Percentiles rank a stretch among this genome's conserved stretches.
phyloP scores from a whole-genome alignment of 2,888 invertebrate genomes.

The Isoperla grammatica region DNA sequence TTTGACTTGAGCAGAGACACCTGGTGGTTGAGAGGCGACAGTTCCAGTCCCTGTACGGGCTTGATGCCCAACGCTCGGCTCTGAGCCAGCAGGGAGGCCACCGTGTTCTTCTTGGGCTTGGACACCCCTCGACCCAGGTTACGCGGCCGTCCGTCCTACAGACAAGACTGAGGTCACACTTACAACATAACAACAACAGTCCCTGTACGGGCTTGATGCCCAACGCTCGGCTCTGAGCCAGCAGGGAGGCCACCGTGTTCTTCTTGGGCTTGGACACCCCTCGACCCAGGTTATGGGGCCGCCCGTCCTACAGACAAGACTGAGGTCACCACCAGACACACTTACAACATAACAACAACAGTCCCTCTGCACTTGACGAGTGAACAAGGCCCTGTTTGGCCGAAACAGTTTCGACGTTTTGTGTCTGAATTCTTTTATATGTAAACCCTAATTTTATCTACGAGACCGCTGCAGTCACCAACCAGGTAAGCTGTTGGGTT shows the following conservation, averaged over 20 bases:
- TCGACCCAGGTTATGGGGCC: conserved; percentile 77
- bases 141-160: conserved; percentile 69
- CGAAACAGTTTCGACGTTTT: too few species aligned
- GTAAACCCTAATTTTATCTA: too few species aligned
- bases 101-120: conserved; percentile 89
- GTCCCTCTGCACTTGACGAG: too few species aligned
- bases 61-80: conserved; percentile 66
- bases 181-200: too few species aligned
- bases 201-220: conserved; percentile 42
- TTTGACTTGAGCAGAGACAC: conserved; percentile 53
- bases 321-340: too few species aligned
- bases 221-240: conserved; percentile 80
- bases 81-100: conserved; percentile 80
- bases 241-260: conserved; percentile 82
- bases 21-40: conserved; percentile 45
- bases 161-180: neutral
- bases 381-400: too few species aligned
- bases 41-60: conserved; percentile 26
- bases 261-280: conserved; percentile 89
- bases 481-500: too few species aligned
- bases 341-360: too few species aligned
- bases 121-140: conserved; percentile 83
- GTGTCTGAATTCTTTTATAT: too few species aligned
- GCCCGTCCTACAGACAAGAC: too few species aligned
- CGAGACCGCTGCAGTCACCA: too few species aligned